phyloP scores from a whole-genome alignment of 1,140 invertebrate species.

The Diabrotica undecimpunctata region DNA sequence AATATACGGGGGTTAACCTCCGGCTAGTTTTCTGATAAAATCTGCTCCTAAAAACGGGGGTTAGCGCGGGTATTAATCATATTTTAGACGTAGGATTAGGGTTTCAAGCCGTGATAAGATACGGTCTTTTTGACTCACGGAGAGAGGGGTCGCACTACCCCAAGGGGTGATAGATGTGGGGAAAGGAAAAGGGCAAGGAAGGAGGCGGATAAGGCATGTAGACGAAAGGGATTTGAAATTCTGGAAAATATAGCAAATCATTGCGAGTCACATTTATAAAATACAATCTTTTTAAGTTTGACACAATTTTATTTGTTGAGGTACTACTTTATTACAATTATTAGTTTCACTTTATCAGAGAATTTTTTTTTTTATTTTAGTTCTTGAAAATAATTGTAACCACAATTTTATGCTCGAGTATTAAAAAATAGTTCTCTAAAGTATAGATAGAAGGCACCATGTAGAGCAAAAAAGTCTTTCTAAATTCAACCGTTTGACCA shows the following conservation, averaged over 20 bases:
- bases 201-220: neutral
- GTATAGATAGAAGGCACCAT: too few relatives aligned
- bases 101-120: constrained; percentile 32
- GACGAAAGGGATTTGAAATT: neutral
- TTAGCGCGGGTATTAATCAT: constrained; percentile 36
- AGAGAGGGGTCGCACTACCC: constrained; percentile 1
- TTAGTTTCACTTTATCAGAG: too few relatives aligned
- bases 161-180: constrained; percentile 7
- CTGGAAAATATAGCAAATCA: neutral
- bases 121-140: constrained; percentile 26
- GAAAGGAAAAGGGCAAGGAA: neutral
- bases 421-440: too few relatives aligned
- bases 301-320: too few relatives aligned
- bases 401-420: too few relatives aligned
- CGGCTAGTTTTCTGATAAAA: constrained; percentile 24
- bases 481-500: too few relatives aligned
- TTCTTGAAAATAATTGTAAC: too few relatives aligned
- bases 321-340: too few relatives aligned
- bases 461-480: too few relatives aligned
- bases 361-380: too few relatives aligned
- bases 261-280: neutral
- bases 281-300: too few relatives aligned
- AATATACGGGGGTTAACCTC: constrained; percentile 23
- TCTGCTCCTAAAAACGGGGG: constrained; percentile 23
- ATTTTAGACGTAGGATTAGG: constrained; percentile 36